Percentiles rank a stretch among this genome's conserved stretches.
These are phyloP conservation scores for Ictidomys tridecemlineatus DNA, from an alignment of 2,113 vertebrate genomes.

Conservation along the genomic window DNA sequence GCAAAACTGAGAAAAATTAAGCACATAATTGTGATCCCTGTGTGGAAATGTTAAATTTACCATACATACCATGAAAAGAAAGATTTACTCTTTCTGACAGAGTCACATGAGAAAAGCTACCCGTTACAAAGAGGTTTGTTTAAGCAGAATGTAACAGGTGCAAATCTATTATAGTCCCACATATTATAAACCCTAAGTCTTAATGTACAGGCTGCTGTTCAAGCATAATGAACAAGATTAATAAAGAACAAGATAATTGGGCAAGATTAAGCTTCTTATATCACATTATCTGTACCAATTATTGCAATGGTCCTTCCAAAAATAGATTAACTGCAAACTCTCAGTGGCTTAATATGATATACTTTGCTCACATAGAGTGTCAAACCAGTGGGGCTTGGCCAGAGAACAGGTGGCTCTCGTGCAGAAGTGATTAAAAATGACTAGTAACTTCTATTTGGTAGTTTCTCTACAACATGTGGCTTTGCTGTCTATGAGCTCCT, in stretches of 20 bases:
- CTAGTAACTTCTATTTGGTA: not conserved
- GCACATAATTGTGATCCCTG: too few relatives aligned
- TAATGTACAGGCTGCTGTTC: not conserved
- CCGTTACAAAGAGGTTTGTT: not conserved
- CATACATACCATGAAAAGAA: not conserved
- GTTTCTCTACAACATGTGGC: fast-evolving
- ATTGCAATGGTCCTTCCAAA: not conserved
- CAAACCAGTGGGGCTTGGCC: fast-evolving
- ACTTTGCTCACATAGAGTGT: not conserved
- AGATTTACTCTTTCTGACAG: not conserved
- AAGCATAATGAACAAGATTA: not conserved
- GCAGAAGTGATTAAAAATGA: not conserved
- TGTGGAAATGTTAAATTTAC: not conserved
- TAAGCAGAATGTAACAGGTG: not conserved
- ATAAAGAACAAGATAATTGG: not conserved
- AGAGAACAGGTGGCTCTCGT: fast-evolving
- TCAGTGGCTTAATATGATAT: not conserved
- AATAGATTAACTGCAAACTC: not conserved
- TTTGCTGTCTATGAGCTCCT: not conserved
- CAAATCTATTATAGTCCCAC: not conserved
- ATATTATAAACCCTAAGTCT: not conserved
- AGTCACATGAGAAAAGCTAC: not conserved
- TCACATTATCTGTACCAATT: not conserved
- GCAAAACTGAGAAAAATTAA: not conserved
- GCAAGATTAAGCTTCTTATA: not conserved